phyloP scores from a whole-genome alignment of 2,888 invertebrate genomes.

The Arrhopalites spinosus region DNA sequence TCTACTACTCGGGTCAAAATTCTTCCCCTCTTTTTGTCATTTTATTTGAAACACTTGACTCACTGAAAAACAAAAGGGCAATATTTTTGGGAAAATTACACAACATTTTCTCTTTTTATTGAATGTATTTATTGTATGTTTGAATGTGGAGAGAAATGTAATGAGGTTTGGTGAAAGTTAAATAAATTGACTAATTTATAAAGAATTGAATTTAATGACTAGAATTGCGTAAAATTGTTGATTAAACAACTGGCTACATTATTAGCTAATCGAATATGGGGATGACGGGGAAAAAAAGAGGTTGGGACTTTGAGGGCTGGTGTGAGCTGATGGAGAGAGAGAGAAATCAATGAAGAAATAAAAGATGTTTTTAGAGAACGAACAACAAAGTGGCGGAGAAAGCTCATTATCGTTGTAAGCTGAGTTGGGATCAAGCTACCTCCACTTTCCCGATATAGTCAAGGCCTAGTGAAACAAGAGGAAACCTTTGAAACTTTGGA shows the following conservation, averaged over 20 bases:
- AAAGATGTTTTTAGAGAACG: background rate
- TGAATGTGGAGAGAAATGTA: background rate
- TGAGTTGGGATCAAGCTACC: slow-evolving; percentile 9
- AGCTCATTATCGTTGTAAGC: background rate
- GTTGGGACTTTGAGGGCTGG: background rate
- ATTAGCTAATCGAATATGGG: too few species aligned
- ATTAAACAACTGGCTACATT: too few species aligned
- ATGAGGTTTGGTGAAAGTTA: background rate
- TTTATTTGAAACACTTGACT: too few species aligned
- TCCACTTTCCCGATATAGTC: background rate
- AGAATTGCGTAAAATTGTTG: background rate
- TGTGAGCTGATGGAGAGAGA: background rate
- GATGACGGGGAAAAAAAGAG: background rate
- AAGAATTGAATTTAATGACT: background rate
- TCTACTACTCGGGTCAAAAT: too few species aligned
- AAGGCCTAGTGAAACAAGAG: background rate
- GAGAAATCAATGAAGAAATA: slow-evolving; percentile 12
- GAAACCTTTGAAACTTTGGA: background rate
- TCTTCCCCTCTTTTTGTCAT: too few species aligned
- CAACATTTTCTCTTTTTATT: too few species aligned
- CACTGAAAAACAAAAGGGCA: too few species aligned
- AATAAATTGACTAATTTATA: too few species aligned
- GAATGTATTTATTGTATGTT: background rate
- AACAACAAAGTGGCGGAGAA: slow-evolving; percentile 1
- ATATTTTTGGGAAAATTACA: too few species aligned